Evolutionary conservation across 2,888 invertebrate species (phyloP).

Genomic region (Drosophila aldrichi): DNA sequence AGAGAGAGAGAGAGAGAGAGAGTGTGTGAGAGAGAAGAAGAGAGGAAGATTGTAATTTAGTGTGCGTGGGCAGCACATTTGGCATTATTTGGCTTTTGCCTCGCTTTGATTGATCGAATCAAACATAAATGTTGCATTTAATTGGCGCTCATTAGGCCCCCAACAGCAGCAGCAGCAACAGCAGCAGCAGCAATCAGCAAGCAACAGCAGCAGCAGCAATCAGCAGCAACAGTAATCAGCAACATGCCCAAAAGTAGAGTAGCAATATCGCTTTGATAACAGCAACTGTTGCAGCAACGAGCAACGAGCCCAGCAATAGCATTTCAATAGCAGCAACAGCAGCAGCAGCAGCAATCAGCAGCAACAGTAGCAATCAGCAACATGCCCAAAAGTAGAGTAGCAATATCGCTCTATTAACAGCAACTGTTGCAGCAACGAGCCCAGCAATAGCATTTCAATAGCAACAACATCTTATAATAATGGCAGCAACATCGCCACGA

Average conservation of each 20-base stretch:
- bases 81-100: constrained; percentile 13
- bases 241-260: not conserved
- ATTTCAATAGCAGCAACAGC: not conserved
- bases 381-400: not conserved
- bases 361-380: not conserved
- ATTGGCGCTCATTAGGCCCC: constrained; percentile 70
- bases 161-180: not conserved
- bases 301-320: not conserved
- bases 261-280: not conserved
- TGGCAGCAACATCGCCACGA: not conserved
- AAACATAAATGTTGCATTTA: constrained; percentile 65
- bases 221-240: constrained; percentile 6
- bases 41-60: not conserved
- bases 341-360: no score
- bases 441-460: not conserved
- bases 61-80: constrained; percentile 1
- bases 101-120: constrained; percentile 56
- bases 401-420: not conserved
- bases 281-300: constrained; percentile 2
- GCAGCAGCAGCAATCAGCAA: not conserved
- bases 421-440: not conserved
- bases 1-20: not conserved
- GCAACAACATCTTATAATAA: no score
- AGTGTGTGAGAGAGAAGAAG: not conserved
- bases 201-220: not conserved